These are phyloP conservation scores for Muricea muricata DNA, from an alignment of 92 coral and sea anemone species.

Conservation along the genomic window DNA sequence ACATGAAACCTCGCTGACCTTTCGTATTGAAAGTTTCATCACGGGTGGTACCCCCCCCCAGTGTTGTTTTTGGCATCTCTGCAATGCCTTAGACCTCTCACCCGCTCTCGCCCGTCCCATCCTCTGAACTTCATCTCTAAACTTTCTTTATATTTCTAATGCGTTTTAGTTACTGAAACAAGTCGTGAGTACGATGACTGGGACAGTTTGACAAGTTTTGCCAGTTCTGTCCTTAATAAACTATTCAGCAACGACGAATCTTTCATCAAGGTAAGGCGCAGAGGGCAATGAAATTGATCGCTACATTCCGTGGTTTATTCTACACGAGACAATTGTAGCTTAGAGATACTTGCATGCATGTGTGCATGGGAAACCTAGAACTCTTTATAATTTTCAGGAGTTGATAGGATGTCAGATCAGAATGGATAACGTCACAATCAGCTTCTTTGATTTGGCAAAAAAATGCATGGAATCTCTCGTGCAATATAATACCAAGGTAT, in stretches of 20 bases:
- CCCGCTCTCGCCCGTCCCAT: neutral
- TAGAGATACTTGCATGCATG: too few relatives aligned
- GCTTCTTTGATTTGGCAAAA: slow-evolving; percentile 68
- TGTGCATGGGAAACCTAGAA: too few relatives aligned
- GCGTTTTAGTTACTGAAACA: slow-evolving; percentile 27
- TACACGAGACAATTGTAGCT: too few relatives aligned
- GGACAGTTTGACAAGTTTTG: slow-evolving; percentile 30
- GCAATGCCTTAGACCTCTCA: too few relatives aligned
- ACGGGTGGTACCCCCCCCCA: too few relatives aligned
- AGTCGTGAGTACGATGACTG: slow-evolving; percentile 11
- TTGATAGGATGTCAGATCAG: slow-evolving; percentile 64
- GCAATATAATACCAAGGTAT: slow-evolving; percentile 63
- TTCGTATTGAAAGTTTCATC: too few relatives aligned
- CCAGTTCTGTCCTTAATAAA: slow-evolving; percentile 6
- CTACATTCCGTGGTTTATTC: too few relatives aligned
- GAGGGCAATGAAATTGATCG: too few relatives aligned
- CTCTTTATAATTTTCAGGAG: slow-evolving; percentile 63
- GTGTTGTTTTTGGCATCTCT: too few relatives aligned
- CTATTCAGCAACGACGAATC: slow-evolving; percentile 3
- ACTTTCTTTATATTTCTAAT: neutral
- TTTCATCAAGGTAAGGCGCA: slow-evolving; percentile 3
- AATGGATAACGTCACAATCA: slow-evolving; percentile 47
- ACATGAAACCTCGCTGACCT: too few relatives aligned
- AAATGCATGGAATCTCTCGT: slow-evolving; percentile 74
- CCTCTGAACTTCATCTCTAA: neutral